Evolutionary conservation across 2,113 vertebrate genomes (phyloP).

Genomic region (Archocentrus centrarchus): DNA sequence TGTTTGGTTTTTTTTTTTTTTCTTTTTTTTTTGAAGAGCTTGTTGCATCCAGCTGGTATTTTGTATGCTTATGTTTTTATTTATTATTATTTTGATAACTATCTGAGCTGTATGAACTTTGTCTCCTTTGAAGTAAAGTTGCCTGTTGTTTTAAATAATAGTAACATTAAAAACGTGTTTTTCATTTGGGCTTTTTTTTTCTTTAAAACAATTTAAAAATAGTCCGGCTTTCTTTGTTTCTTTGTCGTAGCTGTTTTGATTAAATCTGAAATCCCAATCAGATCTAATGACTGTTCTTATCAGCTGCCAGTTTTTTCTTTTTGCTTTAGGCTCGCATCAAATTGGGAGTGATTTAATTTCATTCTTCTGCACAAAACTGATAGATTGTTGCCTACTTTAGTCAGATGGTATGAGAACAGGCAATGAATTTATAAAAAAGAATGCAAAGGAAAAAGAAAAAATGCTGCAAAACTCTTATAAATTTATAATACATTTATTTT

Average conservation of each 20-base stretch:
- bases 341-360: background rate
- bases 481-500: background rate
- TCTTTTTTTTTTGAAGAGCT: background rate
- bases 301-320: background rate
- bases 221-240: background rate
- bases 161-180: background rate
- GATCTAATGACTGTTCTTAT: background rate
- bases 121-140: slow-evolving; percentile 58
- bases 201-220: background rate
- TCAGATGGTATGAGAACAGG: no score
- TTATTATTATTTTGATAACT: slow-evolving; percentile 43
- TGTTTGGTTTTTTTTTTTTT: background rate
- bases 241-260: background rate
- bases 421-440: no score
- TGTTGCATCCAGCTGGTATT: slow-evolving; percentile 8
- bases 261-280: background rate
- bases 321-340: background rate
- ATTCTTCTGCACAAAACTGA: no score
- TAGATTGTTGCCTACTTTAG: no score
- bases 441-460: no score
- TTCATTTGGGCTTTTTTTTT: background rate
- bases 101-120: slow-evolving; percentile 21
- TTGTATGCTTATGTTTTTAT: slow-evolving; percentile 30
- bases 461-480: background rate
- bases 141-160: slow-evolving; percentile 46